Conservation (phyloP, 2,888 invertebrate species). For the Lycophotia porphyrea region DNA sequence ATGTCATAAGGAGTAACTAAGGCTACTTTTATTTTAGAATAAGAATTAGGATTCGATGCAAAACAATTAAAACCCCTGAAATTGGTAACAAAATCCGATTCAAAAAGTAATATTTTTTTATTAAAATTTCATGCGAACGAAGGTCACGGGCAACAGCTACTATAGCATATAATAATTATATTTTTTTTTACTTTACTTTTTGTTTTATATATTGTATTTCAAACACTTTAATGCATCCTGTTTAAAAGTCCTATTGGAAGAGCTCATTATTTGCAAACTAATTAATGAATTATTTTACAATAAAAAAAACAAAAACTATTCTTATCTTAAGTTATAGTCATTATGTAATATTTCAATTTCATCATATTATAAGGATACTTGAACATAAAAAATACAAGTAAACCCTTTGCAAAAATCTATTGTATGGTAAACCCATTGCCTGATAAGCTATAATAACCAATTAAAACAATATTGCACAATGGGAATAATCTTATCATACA, state of each 20-base stretch:
- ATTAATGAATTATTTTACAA: not conserved
- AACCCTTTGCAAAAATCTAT: not conserved
- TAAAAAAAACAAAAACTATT: not conserved
- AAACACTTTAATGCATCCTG: not conserved
- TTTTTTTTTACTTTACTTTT: no score
- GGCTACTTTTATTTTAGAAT: no score
- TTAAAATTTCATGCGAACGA: no score
- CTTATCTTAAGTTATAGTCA: not conserved
- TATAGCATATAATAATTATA: no score
- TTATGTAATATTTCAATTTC: conserved; percentile 1
- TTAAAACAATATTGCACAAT: conserved; percentile 20
- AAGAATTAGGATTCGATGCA: no score
- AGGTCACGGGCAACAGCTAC: no score
- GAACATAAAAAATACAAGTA: not conserved
- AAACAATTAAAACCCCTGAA: no score
- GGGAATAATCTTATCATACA: conserved; percentile 27
- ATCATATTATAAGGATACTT: not conserved
- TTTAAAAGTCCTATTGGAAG: not conserved
- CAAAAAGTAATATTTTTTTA: no score
- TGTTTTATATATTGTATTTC: not conserved
- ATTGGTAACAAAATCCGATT: no score
- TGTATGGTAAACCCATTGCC: not conserved
- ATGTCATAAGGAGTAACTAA: no score
- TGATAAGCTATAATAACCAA: conserved; percentile 25
- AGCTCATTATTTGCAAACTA: conserved; percentile 1